These are phyloP conservation scores for Molossus alvarezi DNA, from an alignment of 2,797 vertebrate species.

Conservation along the genomic window DNA sequence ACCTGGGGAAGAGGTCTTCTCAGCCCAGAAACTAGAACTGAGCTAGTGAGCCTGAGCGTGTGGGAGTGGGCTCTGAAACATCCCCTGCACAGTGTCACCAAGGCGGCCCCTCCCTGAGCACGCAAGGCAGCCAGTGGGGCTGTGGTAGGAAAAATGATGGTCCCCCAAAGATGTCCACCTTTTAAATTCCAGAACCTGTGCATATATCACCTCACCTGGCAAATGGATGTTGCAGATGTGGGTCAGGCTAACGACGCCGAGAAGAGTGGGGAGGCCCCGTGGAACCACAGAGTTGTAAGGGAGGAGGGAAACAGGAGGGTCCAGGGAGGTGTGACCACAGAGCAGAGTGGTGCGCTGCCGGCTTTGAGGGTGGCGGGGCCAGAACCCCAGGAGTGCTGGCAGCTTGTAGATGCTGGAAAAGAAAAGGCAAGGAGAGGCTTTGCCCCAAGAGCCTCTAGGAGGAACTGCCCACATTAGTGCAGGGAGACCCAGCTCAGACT, in stretches of 20 bases:
- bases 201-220: background rate
- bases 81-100: background rate
- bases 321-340: no score
- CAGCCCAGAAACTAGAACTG: background rate
- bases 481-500: no score
- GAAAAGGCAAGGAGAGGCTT: background rate
- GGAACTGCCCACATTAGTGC: background rate
- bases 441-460: background rate
- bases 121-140: background rate
- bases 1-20: background rate
- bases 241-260: background rate
- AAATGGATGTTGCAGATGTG: background rate
- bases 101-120: background rate
- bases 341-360: background rate
- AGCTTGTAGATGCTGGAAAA: background rate
- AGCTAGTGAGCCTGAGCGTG: background rate
- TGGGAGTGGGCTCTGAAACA: background rate
- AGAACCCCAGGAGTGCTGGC: background rate
- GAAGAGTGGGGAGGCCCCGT: background rate
- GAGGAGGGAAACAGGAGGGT: background rate
- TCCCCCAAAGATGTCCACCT: background rate
- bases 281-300: background rate
- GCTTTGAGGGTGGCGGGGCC: background rate
- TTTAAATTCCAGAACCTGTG: background rate
- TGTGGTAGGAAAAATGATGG: background rate